Conservation (phyloP, 2,797 vertebrate genomes). For the Esox masquinongy region DNA sequence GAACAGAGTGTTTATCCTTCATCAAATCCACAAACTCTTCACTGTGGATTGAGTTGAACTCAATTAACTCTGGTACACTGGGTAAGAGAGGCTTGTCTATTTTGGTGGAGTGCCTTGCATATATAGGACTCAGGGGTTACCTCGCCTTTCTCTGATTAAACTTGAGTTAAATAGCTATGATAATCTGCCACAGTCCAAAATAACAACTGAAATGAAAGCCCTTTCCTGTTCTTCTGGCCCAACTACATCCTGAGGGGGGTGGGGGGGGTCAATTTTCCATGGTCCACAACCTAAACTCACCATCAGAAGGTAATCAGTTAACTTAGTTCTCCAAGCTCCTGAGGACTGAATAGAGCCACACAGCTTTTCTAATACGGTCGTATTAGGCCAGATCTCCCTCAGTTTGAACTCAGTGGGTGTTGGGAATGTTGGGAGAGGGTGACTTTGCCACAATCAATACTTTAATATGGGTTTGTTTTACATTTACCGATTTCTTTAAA, state of each 20-base stretch:
- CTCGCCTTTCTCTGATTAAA: conserved; percentile 7
- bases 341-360: not conserved
- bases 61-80: conserved; percentile 6
- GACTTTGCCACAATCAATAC: not conserved
- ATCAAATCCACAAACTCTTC: conserved; percentile 15
- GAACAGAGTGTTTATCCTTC: conserved; percentile 13
- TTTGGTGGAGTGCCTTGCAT: not conserved
- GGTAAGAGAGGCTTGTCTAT: not conserved
- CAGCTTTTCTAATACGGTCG: conserved; percentile 10
- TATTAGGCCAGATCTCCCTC: conserved; percentile 6
- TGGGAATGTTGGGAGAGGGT: not conserved
- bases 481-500: no score
- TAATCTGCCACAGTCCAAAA: not conserved
- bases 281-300: conserved; percentile 2
- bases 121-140: not conserved
- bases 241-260: conserved; percentile 3
- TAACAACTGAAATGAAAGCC: not conserved
- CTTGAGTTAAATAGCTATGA: not conserved
- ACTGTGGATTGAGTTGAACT: conserved; percentile 8
- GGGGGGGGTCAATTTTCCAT: conserved; percentile 5
- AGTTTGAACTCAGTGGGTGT: not conserved
- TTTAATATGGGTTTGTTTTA: not conserved
- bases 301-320: not conserved
- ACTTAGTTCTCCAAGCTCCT: conserved; percentile 3
- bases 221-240: not conserved